Evolutionary conservation across 2,113 vertebrate genomes (phyloP), one percentile per base, ranked within the genome.

Genomic region (Notothenia rossii): DNA sequence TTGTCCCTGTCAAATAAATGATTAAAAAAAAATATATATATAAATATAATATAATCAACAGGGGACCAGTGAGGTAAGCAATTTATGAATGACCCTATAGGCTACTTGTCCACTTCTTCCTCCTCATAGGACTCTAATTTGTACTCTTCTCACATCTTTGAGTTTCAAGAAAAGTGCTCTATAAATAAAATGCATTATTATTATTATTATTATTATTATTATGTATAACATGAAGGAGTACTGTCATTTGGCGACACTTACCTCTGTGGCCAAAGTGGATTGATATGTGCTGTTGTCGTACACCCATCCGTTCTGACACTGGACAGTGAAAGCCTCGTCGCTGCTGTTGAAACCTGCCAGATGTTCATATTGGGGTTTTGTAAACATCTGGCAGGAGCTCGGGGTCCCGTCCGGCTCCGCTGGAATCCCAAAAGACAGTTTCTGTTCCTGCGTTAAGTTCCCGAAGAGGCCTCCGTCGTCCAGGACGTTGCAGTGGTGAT

Each of bases 181-280:
- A n/a, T n/a, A n/a, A n/a, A n/a, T n/a, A n/a, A n/a, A n/a, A n/a
- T n/a, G n/a, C n/a, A n/a, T n/a, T n/a, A n/a, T n/a, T n/a, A n/a
- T n/a, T n/a, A 1, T n/a, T n/a, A n/a, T n/a, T n/a, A n/a, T n/a
- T n/a, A n/a, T n/a, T 3, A 29, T 29, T 29, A 29, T 29, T 29
- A 29, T 29, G 25, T 29, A 29, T 29, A 29, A 36, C 36, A 36
- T 36, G 36, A 36, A 36, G 36, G 36, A 36, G 36, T 7, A 36
- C 36, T 36, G 36, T 36, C 36, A 40, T 40, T 40, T 29, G 25
- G 25, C 25, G 25, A 40, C 36, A 54, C 71, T 90, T 94, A 98
- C 97, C 96, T 99, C 94, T 0, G 96, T 97, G 51, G 84, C 96
- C 80, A 97, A 88, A 66, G 97, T 98, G 72, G 97, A 96, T 79